Evolutionary conservation across 2,888 invertebrate species (phyloP), one percentile per base, ranked within the genome.

Genomic region (Xestia xanthographa): DNA sequence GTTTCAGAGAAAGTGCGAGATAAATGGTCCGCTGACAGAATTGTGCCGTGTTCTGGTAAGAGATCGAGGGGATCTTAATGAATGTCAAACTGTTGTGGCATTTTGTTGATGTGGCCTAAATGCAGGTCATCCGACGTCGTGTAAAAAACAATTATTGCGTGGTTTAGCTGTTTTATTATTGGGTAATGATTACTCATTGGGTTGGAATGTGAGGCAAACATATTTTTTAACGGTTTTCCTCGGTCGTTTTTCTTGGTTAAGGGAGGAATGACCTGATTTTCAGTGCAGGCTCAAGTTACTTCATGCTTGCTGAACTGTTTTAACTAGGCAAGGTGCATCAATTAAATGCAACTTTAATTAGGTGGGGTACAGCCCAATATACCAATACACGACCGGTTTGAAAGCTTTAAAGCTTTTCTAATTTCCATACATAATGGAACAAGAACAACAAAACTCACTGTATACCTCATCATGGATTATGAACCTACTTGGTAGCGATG

Each of bases 61-160:
- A 90, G 89, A 92, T 92, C 77, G 79, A 91, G 87, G 90, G 93
- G 92, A 93, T 93, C 92, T 89, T 91, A 91, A 92, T 90, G 92
- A 92, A 89, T 91, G 88, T 87, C 88, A 87, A 89, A 90, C 84
- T 90, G 86, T 88, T 91, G 87, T 87, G 91, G 93, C 92, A 94
- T 79, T 41, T 79, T 93, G 88, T 91, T 95, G 87, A 93, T 93
- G 87, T 91, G 95, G 87, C 93, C 95, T 89, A 92, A 87, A 93
- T 95, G 90, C 84, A 87, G 92, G 91, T 82, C 92, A 91, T 89
- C 87, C 90, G 82, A 89, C 91, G 75, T 50, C 48, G 80, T 69
- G 68, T 76, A 74, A 86, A 85, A 82, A 84, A 88, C 85, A 82
- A 86, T 86, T 60, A 85, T 77, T 77, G 69, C 75, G 77, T 63